Conservation (phyloP, 2,888 invertebrate species). For the Morpho deidamia region DNA sequence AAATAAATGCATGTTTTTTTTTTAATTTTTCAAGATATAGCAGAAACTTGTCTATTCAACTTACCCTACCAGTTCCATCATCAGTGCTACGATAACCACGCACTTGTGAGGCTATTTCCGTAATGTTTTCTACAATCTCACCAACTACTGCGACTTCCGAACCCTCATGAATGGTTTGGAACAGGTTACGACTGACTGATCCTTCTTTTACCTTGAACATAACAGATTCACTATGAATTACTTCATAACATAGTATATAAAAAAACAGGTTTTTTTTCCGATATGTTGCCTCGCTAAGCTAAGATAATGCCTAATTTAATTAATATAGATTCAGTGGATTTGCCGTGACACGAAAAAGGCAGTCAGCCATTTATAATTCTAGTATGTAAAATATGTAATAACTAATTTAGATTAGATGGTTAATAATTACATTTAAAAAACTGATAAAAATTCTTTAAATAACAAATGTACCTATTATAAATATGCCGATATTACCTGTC, state of each 20-base stretch:
- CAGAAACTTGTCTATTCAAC: not conserved
- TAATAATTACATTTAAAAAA: too few species aligned
- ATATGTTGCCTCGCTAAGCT: not conserved
- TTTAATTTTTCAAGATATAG: too few species aligned
- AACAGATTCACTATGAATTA: not conserved
- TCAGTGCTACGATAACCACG: slow-evolving; percentile 47
- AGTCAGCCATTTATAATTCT: too few species aligned
- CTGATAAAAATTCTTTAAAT: too few species aligned
- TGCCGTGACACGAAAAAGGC: too few species aligned
- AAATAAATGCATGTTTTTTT: too few species aligned
- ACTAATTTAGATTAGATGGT: too few species aligned
- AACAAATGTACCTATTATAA: not conserved
- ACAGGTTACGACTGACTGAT: slow-evolving; percentile 71
- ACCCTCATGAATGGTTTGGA: slow-evolving; percentile 80
- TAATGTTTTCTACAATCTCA: slow-evolving; percentile 36
- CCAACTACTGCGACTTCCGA: slow-evolving; percentile 82
- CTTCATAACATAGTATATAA: not conserved
- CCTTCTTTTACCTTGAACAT: slow-evolving; percentile 60
- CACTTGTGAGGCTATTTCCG: slow-evolving; percentile 44
- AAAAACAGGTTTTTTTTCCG: too few species aligned
- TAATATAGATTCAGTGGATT: too few species aligned
- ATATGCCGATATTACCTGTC: slow-evolving; percentile 50
- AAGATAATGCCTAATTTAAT: not conserved
- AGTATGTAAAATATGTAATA: too few species aligned
- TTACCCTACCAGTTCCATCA: slow-evolving; percentile 43